These are phyloP conservation scores for Noctua janthina DNA, from an alignment of 2,888 invertebrate genomes.

Conservation along the genomic window DNA sequence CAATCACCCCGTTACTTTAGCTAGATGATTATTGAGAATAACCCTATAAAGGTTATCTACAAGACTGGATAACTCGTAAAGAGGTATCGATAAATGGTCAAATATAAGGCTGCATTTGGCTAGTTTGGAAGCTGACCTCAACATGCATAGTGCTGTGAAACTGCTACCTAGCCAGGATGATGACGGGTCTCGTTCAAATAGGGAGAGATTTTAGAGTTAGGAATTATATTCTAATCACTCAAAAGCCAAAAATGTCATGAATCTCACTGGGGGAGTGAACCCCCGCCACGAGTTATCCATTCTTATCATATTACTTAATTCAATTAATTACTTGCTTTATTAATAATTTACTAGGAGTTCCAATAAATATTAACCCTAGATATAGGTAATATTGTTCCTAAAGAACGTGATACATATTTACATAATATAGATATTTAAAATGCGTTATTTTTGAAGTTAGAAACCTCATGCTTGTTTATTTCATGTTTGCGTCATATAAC, in stretches of 20 bases:
- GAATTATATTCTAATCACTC: neutral
- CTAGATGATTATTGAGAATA: slow-evolving; percentile 22
- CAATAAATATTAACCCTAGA: slow-evolving; percentile 46
- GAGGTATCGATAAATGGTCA: neutral
- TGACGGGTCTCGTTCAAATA: neutral
- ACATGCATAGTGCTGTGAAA: neutral
- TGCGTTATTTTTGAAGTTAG: slow-evolving; percentile 2
- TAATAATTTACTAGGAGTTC: slow-evolving; percentile 21
- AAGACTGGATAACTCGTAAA: slow-evolving; percentile 26
- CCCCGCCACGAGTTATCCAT: slow-evolving; percentile 18
- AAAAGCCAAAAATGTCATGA: neutral
- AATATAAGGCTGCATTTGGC: neutral
- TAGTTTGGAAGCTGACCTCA: neutral
- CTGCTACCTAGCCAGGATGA: neutral
- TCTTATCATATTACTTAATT: slow-evolving; percentile 1
- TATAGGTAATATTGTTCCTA: neutral
- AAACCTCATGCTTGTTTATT: neutral
- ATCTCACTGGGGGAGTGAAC: neutral
- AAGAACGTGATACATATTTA: slow-evolving; percentile 17
- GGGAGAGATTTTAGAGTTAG: neutral
- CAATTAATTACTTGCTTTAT: slow-evolving; percentile 3
- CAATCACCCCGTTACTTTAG: neutral
- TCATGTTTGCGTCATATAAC: neutral
- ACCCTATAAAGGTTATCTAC: neutral
- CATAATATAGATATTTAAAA: slow-evolving; percentile 11